Base-by-base conservation (phyloP, 2,888 invertebrate species). In the Drosophila algonquin region DNA sequence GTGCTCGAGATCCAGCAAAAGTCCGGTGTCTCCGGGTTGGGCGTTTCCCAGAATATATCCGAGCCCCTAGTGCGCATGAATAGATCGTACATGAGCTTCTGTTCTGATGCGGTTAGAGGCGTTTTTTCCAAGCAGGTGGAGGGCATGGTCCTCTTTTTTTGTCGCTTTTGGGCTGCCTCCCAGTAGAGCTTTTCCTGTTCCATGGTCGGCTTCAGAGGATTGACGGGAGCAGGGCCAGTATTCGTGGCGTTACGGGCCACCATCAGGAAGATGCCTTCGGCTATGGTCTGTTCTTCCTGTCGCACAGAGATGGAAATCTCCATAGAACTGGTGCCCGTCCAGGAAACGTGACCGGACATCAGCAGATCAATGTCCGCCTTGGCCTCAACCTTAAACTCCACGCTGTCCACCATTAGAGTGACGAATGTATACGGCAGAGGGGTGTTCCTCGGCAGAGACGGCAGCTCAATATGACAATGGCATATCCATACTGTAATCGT, bases 291-390 rank as follows among this genome's bases (percentile, higher is more conserved):
- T 1, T 88, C 77, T 3, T 75, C 56, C 90, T 96, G 95, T 78
- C 95, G 95, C 54, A 96, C 88, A 92, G 94, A 94, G 57, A 96
- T 94, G 0, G 94, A 94, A 7, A 95, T 93, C 92, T 96, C 96
- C 90, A 96, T 93, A 0, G 96, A 95, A 8, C 95, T 94, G 57
- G 89, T 93, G 1, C 96, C 96, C 0, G 95, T 95, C 95, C 95
- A 96, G 4, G 95, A 94, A 0, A 96, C 95, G 84, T 95, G 95
- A 1, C 96, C 96, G 3, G 94, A 94, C 21, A 96, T 91, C 69
- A 94, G 93, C 58, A 96, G 94, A 90, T 96, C 96, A 63, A 93
- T 92, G 67, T 92, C 90, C 0, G 93, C 91, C 79, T 93, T 93
- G 55, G 96, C 95, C 87, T 94, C 93, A 85, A 96, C 95, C 27